Evolutionary conservation across 2,113 vertebrate genomes (phyloP), one percentile per base, ranked within the genome.

Genomic region (Mellivora capensis): DNA sequence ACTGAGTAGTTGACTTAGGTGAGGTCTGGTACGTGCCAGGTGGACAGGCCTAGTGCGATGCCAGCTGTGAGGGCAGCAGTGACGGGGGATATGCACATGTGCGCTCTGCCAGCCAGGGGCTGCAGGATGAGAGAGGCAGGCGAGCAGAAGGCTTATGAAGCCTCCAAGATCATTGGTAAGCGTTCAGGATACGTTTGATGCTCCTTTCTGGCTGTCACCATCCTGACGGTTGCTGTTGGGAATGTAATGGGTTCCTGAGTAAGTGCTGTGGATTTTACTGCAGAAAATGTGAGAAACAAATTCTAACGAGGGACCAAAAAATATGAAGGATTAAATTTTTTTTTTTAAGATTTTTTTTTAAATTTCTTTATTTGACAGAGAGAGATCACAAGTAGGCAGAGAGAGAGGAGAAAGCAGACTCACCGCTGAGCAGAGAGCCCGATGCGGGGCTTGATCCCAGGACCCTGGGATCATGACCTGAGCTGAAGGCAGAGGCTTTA

Each of bases 151-250:
- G 64, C 29, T 29, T 10, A 0, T 8, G 23, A 3, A 61, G 47
- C 31, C 2, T 1, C 39, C 20, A 11, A 42, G 67, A 0, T 37
- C 17, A 0, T 1, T 25, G 31, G 4, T 27, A 7, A 17, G 18
- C 31, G 42, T 77, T 42, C 67, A 2, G 31, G 52, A 2, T 15
- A 23, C 25, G 0, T 1, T 3, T 25, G 59, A 7, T 20, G 61
- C 7, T 0, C 20, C 0, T 59, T 49, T 84, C 74, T 39, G 39
- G 57, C 82, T 2, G 0, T 64, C 14, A 47, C 37, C 49, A 0
- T 67, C 74, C 88, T 29, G 14, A 14, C 37, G 4, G 5, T 69
- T 34, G 71, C 6, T n/a, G 0, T 6, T 44, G 67, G 3, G 31
- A 23, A 37, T 17, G 4, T 31, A 21, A 6, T 31, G 3, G 4